Base-by-base conservation (phyloP, 1,140 invertebrate genomes). In the Drosophila repletoides region DNA sequence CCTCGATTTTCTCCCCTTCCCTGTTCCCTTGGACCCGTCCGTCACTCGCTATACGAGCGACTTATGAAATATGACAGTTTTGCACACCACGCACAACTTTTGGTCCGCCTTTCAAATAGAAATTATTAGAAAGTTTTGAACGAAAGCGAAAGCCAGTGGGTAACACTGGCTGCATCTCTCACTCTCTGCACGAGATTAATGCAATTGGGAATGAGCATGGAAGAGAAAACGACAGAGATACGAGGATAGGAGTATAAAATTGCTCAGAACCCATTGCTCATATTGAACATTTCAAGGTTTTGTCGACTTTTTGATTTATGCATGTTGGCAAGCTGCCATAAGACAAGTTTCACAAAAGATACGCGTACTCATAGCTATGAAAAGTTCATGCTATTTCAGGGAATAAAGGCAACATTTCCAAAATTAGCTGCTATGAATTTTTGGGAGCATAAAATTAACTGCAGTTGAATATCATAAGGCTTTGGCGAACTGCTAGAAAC, bases 31-130 rank as follows among this genome's bases (percentile, higher is more conserved):
- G 28, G 28, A 28, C 24, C 48, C 28, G 41, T 19, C 28, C 34
- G 21, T 59, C 45, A 48, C 28, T 29, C 38, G 48, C 43, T 31
- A 14, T 36, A 12, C 4, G 15, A 26, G 60, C 55, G 75, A 79
- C 80, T 86, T 86, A 86, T 84, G 79, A 84, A 84, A 86, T 84
- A 84, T 84, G 79, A 84, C 79, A 84, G 80, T 83, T 83, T 83
- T 74, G 79, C 79, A 84, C 79, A 84, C 74, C 70, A 84, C 65
- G 79, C 79, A 75, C 71, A 83, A 84, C 79, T 84, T 83, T 84
- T 68, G 67, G 41, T 59, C 51, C 48, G 59, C 64, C 75, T 84
- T 84, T 86, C 74, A 84, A 84, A 84, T 84, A 84, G 80, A 86
- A 84, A 84, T 84, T 86, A 84, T 84, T 86, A 64, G 66, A 84